phyloP scores from a whole-genome alignment of 2,797 vertebrate genomes.

The Centropyge bicolor region DNA sequence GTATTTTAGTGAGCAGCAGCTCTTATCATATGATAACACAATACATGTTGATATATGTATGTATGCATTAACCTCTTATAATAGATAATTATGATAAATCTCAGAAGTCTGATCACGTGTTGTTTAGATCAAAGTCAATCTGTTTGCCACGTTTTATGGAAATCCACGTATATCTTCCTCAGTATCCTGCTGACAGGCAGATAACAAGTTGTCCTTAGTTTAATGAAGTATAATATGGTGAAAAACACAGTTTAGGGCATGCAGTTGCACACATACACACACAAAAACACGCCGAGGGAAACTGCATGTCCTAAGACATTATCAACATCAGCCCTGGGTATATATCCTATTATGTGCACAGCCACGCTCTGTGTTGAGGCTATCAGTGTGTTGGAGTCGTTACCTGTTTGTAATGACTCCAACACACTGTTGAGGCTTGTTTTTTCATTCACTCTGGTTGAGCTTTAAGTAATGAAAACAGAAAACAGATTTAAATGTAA shows the following conservation, averaged over 20 bases:
- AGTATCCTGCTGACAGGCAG: background rate
- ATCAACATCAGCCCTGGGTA: constrained; percentile 1
- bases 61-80: background rate
- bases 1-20: no score
- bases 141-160: background rate
- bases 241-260: background rate
- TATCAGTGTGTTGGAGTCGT: constrained; percentile 3
- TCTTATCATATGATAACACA: background rate
- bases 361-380: background rate
- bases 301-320: background rate
- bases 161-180: background rate
- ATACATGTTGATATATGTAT: background rate
- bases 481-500: constrained; percentile 13
- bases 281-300: background rate
- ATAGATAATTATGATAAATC: background rate
- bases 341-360: constrained; percentile 6
- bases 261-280: background rate
- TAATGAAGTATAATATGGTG: background rate
- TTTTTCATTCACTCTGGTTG: constrained; percentile 13
- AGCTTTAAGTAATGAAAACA: constrained; percentile 25
- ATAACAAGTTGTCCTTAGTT: background rate
- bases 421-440: background rate
- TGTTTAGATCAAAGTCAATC: background rate
- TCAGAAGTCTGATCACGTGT: background rate
- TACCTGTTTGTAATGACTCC: background rate